Evolutionary conservation across 1,140 invertebrate genomes (phyloP).

Genomic region (Apis cerana): DNA sequence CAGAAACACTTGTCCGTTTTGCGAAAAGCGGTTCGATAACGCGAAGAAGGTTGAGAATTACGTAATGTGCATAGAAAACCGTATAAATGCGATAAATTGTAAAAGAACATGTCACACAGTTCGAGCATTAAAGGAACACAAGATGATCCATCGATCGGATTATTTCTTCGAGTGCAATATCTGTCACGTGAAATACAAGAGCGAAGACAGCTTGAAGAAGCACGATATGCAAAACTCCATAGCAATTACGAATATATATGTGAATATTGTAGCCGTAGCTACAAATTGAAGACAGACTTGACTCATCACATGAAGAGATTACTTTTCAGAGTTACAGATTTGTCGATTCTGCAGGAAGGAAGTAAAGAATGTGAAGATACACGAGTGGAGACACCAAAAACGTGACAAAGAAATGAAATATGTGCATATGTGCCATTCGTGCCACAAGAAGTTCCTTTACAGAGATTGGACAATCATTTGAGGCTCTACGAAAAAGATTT

Average conservation of each 20-base stretch:
- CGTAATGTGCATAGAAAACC: slow-evolving; percentile 79
- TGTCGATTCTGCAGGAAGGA: slow-evolving; percentile 62
- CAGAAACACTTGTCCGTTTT: slow-evolving; percentile 79
- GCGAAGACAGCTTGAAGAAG: slow-evolving; percentile 79
- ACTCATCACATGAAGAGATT: slow-evolving; percentile 55
- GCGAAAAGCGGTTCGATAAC: slow-evolving; percentile 78
- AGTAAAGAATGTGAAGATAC: slow-evolving; percentile 67
- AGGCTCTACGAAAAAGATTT: slow-evolving; percentile 75
- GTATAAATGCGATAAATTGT: slow-evolving; percentile 77
- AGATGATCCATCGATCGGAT: slow-evolving; percentile 53
- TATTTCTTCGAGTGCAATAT: slow-evolving; percentile 61
- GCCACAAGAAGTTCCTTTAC: slow-evolving; percentile 79
- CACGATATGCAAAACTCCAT: slow-evolving; percentile 78
- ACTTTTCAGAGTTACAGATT: slow-evolving; percentile 38
- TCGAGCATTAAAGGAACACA: slow-evolving; percentile 54
- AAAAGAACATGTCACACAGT: slow-evolving; percentile 65
- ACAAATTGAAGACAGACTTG: slow-evolving; percentile 64
- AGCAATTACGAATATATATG: slow-evolving; percentile 63
- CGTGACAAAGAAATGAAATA: slow-evolving; percentile 54
- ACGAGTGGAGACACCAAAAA: slow-evolving; percentile 71
- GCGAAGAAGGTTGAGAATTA: slow-evolving; percentile 78
- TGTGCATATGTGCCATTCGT: slow-evolving; percentile 77
- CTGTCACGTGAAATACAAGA: slow-evolving; percentile 79
- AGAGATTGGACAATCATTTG: slow-evolving; percentile 79
- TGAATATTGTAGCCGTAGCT: slow-evolving; percentile 69